Conservation (phyloP, 2,888 invertebrate species). For the Drosophila sordidula region DNA sequence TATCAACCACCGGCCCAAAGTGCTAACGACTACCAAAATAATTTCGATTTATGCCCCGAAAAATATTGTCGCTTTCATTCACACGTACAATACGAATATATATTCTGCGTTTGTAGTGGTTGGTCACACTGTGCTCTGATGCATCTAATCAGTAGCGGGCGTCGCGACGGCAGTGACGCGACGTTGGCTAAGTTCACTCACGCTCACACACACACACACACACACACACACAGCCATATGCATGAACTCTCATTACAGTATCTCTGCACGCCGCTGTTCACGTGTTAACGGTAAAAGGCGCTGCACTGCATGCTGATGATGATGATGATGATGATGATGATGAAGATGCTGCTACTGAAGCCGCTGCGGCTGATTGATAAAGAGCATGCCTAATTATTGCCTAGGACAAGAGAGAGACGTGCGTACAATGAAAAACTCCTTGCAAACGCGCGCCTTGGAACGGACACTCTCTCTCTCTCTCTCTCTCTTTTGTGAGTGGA, state of each 20-base stretch:
- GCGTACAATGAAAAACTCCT: slow-evolving; percentile 30
- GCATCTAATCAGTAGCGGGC: slow-evolving; percentile 36
- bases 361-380: slow-evolving; percentile 39
- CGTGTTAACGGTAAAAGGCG: slow-evolving; percentile 70
- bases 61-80: slow-evolving; percentile 60
- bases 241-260: slow-evolving; percentile 27
- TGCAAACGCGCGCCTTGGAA: slow-evolving; percentile 22
- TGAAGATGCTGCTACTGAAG: slow-evolving; percentile 6
- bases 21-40: slow-evolving; percentile 20
- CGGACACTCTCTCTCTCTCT: slow-evolving; percentile 3
- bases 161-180: slow-evolving; percentile 4
- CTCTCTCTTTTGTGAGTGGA: not conserved
- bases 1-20: slow-evolving; percentile 26
- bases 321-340: slow-evolving; percentile 28
- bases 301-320: slow-evolving; percentile 34
- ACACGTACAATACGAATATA: slow-evolving; percentile 7
- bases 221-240: not conserved
- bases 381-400: slow-evolving; percentile 45
- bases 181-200: slow-evolving; percentile 25
- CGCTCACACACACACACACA: slow-evolving; percentile 5
- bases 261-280: slow-evolving; percentile 50
- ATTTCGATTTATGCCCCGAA: slow-evolving; percentile 35
- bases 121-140: slow-evolving; percentile 47
- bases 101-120: slow-evolving; percentile 8
- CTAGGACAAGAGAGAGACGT: slow-evolving; percentile 12